phyloP scores from a whole-genome alignment of 2,888 invertebrate species.

The Conistra vaccinii region DNA sequence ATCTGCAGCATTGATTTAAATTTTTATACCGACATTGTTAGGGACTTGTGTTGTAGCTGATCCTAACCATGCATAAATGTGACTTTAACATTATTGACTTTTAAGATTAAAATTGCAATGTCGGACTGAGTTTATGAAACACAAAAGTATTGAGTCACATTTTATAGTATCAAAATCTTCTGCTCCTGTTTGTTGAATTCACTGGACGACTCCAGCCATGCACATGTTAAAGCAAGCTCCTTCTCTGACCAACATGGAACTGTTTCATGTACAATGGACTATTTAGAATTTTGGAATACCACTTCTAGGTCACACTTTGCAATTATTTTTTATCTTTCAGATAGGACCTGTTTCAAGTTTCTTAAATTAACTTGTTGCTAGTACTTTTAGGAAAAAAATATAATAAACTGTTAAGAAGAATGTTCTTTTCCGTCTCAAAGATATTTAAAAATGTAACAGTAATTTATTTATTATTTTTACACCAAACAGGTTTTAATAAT shows the following conservation, averaged over 20 bases:
- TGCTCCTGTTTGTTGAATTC: slow-evolving; percentile 11
- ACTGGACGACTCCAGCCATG: slow-evolving; percentile 56
- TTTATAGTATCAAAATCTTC: slow-evolving; percentile 34
- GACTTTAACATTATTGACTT: background rate
- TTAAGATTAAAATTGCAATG: background rate
- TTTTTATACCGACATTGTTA: background rate
- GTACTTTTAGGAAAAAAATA: background rate
- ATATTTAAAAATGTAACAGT: background rate
- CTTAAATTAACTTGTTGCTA: background rate
- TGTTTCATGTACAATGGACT: slow-evolving; percentile 55
- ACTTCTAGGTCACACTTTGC: background rate
- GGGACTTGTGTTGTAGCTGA: background rate
- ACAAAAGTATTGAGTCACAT: too few relatives aligned
- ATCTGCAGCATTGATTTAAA: background rate
- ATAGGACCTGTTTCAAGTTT: too few relatives aligned
- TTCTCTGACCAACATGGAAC: slow-evolving; percentile 51
- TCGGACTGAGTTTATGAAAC: background rate
- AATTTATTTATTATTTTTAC: too few relatives aligned
- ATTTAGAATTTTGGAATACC: slow-evolving; percentile 10
- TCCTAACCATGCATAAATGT: background rate
- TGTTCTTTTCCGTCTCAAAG: background rate
- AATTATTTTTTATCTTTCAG: background rate
- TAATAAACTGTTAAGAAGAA: background rate
- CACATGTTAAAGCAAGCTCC: slow-evolving; percentile 66
- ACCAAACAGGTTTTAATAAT: background rate